Base-by-base conservation (phyloP, 1,140 invertebrate genomes). In the Calycopis cecrops region DNA sequence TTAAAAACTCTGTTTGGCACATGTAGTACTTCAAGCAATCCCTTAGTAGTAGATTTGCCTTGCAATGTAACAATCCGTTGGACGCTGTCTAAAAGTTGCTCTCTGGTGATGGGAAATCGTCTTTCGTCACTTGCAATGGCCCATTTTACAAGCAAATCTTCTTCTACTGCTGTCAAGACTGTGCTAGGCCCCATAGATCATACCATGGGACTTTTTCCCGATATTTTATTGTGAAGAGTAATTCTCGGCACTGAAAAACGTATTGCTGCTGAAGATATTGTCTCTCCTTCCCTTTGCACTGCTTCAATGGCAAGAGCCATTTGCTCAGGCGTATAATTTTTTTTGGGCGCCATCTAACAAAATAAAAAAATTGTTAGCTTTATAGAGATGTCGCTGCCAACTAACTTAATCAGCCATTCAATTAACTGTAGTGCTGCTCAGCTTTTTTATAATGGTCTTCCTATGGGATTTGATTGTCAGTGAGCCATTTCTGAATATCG, bases 1-100 rank as follows among this genome's bases (percentile, higher is more conserved):
- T 86, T 84, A 59, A 75, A 85, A 10, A 88, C 67, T 50, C 79
- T 35, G 14, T 33, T 59, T 3, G 72, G 66, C 53, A 77, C 62
- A 50, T 69, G 17, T 9, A 71, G 54, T 18, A 81, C 57, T 33
- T 76, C 58, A 10, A 37, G 11, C 12, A 70, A 58, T n/a, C 71
- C 52, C 35, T 71, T 67, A 9, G 42, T 12, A 47, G 14, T 47
- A 47, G 14, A 16, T 47, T 16, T 47, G 6, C 14, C 14, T 14
- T 47, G 42, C 9, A 16, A 12, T 6, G 14, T 47, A 10, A 47
- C 17, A 12, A 21, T 47, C 18, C 6, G 14, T 47, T 47, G 10
- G 10, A 47, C 42, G 17, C 42, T 18, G 9, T 47, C 42, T 47
- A 21, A 17, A 16, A 47, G 18, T 10, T 17, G 14, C 18, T 17